A percentile compares a stretch with the other conserved stretches of the same genome.
phyloP scores from a whole-genome alignment of 92 coral and sea anemone genomes.

The Palythoa grandis region DNA sequence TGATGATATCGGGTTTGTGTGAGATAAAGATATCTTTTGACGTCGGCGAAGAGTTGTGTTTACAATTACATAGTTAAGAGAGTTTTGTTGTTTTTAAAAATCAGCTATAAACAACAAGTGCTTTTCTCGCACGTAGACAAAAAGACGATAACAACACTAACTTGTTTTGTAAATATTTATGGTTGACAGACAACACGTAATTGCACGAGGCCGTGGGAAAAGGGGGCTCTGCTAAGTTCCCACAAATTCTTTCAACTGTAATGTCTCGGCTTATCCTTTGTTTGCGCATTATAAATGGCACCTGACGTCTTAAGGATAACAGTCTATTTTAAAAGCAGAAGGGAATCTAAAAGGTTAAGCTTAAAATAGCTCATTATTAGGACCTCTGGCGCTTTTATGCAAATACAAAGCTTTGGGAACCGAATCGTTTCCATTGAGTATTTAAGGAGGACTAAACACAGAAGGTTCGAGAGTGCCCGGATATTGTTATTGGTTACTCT shows the following conservation, averaged over 20 bases:
- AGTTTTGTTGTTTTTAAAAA: neutral
- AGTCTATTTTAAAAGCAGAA: slow-evolving; percentile 4
- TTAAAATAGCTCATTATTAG: neutral
- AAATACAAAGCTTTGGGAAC: neutral
- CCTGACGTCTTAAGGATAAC: slow-evolving; percentile 23
- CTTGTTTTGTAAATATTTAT: slow-evolving; percentile 18
- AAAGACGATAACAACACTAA: neutral
- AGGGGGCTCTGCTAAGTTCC: neutral
- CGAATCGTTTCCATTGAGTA: neutral
- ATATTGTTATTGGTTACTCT: too few relatives aligned
- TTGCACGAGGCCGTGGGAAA: slow-evolving; percentile 22
- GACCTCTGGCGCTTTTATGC: neutral
- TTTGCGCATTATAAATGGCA: slow-evolving; percentile 12
- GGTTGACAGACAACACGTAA: slow-evolving; percentile 23
- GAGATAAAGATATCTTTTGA: neutral
- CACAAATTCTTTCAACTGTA: slow-evolving; percentile 17
- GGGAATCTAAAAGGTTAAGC: neutral
- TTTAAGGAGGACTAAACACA: too few relatives aligned
- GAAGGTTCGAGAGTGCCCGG: too few relatives aligned
- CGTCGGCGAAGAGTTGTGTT: neutral
- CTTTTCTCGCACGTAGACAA: slow-evolving; percentile 16
- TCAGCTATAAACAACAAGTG: neutral
- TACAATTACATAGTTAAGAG: neutral
- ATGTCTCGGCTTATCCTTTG: slow-evolving; percentile 7
- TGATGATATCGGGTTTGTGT: neutral